phyloP scores from a whole-genome alignment of 2,113 vertebrate species.

The Melanerpes aurifrons region DNA sequence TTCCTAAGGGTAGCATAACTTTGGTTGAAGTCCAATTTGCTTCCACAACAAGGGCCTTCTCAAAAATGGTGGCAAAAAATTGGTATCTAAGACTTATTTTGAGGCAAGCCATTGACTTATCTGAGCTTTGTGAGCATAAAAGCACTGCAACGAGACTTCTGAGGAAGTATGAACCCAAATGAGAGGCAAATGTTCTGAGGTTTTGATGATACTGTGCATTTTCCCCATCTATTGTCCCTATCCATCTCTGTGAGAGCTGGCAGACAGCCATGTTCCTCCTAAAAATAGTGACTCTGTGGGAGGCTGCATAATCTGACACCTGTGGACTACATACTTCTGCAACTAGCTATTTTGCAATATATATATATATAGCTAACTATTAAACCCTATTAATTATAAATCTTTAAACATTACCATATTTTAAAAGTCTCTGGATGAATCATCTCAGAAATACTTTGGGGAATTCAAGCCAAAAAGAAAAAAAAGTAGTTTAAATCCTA shows the following conservation, averaged over 20 bases:
- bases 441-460: neutral
- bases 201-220: neutral
- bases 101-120: neutral
- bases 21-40: neutral
- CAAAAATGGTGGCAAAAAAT: neutral
- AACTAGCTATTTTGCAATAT: neutral
- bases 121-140: neutral
- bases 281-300: constrained; percentile 23
- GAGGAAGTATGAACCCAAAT: neutral
- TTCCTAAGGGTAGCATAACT: neutral
- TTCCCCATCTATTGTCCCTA: neutral
- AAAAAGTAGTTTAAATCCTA: neutral
- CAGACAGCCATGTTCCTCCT: neutral
- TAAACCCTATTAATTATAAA: neutral
- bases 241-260: neutral
- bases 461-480: neutral
- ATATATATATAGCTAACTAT: neutral
- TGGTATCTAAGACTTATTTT: neutral
- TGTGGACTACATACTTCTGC: neutral
- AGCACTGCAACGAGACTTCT: neutral
- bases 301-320: constrained; percentile 26
- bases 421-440: neutral
- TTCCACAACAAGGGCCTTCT: rapidly evolving
- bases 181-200: neutral
- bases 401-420: neutral